Evolutionary conservation across 2,113 vertebrate species (phyloP), one percentile per base, ranked within the genome.

Genomic region (Columba janthina): DNA sequence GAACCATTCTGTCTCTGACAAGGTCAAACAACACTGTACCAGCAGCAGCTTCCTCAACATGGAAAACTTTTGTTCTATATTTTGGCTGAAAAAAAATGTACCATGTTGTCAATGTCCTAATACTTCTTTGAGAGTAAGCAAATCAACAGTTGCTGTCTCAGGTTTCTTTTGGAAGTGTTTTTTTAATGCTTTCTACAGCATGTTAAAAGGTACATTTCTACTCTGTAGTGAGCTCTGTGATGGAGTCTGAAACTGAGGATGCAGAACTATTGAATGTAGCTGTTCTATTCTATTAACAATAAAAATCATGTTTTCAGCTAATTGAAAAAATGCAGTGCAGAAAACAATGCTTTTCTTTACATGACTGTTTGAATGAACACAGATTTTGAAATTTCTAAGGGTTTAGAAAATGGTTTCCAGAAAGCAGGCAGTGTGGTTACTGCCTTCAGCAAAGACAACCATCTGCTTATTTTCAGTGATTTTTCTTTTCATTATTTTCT

Each of bases 371-470:
- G 76, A 83, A 38, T 51, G 58, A 95, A 86, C 19, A 3, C 70
- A 50, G 36, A 24, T 91, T 77, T 88, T 80, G 75, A 1, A 0
- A 21, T 90, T 84, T 91, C 73, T 65, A 79, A 76, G 50, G 34
- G 26, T 87, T 87, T 56, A 92, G 74, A 56, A 97, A 93, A 96
- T 81, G 6, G 21, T 83, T 93, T 96, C 81, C 88, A 95, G 73
- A 95, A 81, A 69, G 77, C n/a, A 86, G 67, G 31, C 53, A 26
- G 32, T 40, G 54, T 81, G 44, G 90, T 95, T 86, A 79, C 58
- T 86, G 85, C 36, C 71, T 77, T 69, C 83, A 75, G 26, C 50
- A 53, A n/a, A 95, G 56, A 50, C n/a, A 75, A 58, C 78, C 56
- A 84, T 94, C 82, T 96, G 87, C 84, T 93, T 86, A 57, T 73